Base-by-base conservation (phyloP, 2,113 vertebrate genomes). In the Mola mola region DNA sequence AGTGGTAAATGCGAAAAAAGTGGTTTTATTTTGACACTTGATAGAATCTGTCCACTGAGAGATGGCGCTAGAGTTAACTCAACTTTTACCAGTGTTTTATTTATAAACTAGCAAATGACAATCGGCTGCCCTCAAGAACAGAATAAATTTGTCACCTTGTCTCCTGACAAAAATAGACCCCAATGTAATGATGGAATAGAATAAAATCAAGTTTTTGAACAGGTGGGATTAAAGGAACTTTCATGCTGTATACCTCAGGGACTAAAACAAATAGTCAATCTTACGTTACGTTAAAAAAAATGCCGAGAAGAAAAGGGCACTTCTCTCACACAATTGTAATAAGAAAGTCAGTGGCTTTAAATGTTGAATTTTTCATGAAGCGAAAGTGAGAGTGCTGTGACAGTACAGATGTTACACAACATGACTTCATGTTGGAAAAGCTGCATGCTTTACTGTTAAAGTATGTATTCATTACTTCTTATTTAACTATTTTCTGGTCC, bases 281-380 rank as follows among this genome's bases (percentile, higher is more conserved):
- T 15, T 2, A 51, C n/a, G 6, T 16, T 56, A 11, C 12, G 36
- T 50, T 49, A 17, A 60, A 61, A n/a, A n/a, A n/a, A n/a, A n/a
- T n/a, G n/a, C n/a, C n/a, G n/a, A n/a, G n/a, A n/a, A n/a, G n/a
- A 43, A 47, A 63, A 53, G 43, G 36, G 71, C 67, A 56, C 59
- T 31, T 55, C 51, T 26, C 17, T 43, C 16, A 22, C 26, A 80
- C n/a, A n/a, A n/a, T 68, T 63, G 78, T 69, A 75, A 78, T 62
- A 56, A 74, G 26, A 74, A 64, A 71, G 20, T 43, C 25, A 52
- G 59, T 31, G 10, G 49, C 58, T 66, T 63, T 22, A 83, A 59
- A 16, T 17, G 22, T 56, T 87, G 62, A 72, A 86, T 83, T 64
- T 81, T 89, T 87, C 57, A 87, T 83, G 62, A 83, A 56, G 66